Conservation (phyloP, 2,888 invertebrate species). For the Erynnis tages region DNA sequence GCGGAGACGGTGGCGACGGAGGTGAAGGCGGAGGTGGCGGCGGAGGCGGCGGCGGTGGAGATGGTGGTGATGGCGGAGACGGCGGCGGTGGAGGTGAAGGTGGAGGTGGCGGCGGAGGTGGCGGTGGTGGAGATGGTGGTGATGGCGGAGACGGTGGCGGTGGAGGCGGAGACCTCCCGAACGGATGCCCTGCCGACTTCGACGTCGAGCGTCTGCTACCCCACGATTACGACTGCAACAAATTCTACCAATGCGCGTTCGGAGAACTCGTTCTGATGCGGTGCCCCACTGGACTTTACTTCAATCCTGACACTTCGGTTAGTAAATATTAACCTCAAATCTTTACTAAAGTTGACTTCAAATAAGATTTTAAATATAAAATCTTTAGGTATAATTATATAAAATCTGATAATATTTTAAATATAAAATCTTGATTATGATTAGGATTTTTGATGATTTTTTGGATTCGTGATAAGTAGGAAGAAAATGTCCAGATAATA, state of each 20-base stretch:
- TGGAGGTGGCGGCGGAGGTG: no score
- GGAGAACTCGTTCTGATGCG: slow-evolving; percentile 42
- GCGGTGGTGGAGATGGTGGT: no score
- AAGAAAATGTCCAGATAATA: no score
- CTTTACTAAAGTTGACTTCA: no score
- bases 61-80: background rate
- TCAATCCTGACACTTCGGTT: slow-evolving; percentile 51
- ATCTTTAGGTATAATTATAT: no score
- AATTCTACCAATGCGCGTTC: slow-evolving; percentile 50
- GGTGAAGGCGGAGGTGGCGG: background rate
- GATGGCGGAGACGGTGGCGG: no score
- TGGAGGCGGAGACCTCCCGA: slow-evolving; percentile 34
- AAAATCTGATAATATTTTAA: no score
- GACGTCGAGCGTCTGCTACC: slow-evolving; percentile 44
- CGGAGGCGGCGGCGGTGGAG: background rate
- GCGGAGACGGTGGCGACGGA: background rate
- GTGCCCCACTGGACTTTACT: slow-evolving; percentile 45
- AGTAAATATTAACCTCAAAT: no score
- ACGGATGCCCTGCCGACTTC: slow-evolving; percentile 48
- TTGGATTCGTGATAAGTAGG: no score
- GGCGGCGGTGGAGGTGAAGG: background rate
- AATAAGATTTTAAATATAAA: no score
- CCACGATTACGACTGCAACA: slow-evolving; percentile 46
- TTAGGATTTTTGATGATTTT: no score
- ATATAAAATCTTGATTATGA: no score